These are phyloP conservation scores for Reticulitermes lucifugus DNA, from an alignment of 2,888 invertebrate species.

Conservation along the genomic window DNA sequence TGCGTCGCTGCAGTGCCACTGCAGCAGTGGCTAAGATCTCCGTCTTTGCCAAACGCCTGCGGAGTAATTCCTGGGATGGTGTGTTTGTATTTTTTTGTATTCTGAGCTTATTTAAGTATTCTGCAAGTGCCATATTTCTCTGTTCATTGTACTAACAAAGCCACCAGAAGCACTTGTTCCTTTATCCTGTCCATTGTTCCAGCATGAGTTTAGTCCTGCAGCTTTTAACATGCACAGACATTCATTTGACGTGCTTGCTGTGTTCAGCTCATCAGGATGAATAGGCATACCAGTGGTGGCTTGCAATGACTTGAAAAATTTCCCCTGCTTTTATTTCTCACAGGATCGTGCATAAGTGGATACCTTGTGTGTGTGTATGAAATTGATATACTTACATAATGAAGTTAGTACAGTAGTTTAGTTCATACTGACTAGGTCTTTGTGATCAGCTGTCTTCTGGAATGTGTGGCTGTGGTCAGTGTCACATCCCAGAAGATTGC, in stretches of 20 bases:
- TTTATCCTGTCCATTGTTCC: background rate
- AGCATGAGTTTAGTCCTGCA: background rate
- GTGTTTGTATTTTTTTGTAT: slow-evolving; percentile 50
- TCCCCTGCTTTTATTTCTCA: background rate
- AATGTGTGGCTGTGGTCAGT: too few species aligned
- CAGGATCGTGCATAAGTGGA: background rate
- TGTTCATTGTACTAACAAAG: background rate
- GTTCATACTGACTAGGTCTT: too few species aligned
- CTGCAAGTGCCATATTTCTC: slow-evolving; percentile 1
- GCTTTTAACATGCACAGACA: background rate
- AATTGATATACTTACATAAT: too few species aligned
- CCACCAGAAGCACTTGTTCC: background rate
- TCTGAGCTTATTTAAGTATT: background rate
- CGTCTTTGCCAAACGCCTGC: slow-evolving; percentile 60
- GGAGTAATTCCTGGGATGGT: slow-evolving; percentile 60
- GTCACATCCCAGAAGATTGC: too few species aligned
- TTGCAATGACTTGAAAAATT: background rate
- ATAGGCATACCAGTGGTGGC: background rate
- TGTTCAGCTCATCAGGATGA: background rate
- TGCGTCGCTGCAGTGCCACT: slow-evolving; percentile 59
- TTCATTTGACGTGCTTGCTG: background rate
- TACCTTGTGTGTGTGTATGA: background rate
- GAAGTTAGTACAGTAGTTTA: too few species aligned
- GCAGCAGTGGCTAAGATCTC: slow-evolving; percentile 61
- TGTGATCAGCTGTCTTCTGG: too few species aligned